These are phyloP conservation scores for Leptinotarsa undecemlineata DNA, from an alignment of 1,140 invertebrate genomes.

Conservation along the genomic window DNA sequence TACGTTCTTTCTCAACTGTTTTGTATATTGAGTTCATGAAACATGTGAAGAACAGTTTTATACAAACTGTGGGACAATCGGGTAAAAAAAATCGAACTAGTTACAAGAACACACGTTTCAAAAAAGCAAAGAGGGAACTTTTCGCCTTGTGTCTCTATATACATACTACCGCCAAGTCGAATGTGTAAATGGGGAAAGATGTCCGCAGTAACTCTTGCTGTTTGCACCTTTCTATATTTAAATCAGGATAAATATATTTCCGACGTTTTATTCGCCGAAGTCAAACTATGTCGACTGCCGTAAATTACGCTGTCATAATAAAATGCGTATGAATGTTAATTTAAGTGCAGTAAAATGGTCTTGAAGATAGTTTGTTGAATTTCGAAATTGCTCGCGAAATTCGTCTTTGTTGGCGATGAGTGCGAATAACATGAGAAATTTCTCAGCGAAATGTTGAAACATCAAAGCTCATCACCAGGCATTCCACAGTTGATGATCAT, in stretches of 20 bases:
- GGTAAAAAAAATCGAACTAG: too few relatives aligned
- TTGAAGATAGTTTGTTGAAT: constrained; percentile 3
- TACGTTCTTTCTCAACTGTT: too few relatives aligned
- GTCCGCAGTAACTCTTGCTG: background rate
- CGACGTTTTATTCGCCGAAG: background rate
- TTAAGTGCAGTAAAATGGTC: constrained; percentile 3
- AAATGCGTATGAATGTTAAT: background rate
- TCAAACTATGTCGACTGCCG: background rate
- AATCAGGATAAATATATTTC: background rate
- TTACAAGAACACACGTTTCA: too few relatives aligned
- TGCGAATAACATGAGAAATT: background rate
- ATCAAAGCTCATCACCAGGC: too few relatives aligned
- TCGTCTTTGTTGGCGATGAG: background rate
- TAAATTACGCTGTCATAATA: background rate
- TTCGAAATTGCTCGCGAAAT: constrained; percentile 2
- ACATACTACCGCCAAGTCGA: too few relatives aligned
- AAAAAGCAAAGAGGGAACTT: too few relatives aligned
- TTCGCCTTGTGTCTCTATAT: too few relatives aligned
- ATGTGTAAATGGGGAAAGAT: background rate
- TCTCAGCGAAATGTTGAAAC: background rate
- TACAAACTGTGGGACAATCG: too few relatives aligned
- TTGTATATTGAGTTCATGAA: too few relatives aligned
- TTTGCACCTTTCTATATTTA: constrained; percentile 6
- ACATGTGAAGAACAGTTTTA: too few relatives aligned
- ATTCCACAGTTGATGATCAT: too few relatives aligned